phyloP scores from a whole-genome alignment of 2,113 vertebrate genomes.

The Oceanodroma tethys region DNA sequence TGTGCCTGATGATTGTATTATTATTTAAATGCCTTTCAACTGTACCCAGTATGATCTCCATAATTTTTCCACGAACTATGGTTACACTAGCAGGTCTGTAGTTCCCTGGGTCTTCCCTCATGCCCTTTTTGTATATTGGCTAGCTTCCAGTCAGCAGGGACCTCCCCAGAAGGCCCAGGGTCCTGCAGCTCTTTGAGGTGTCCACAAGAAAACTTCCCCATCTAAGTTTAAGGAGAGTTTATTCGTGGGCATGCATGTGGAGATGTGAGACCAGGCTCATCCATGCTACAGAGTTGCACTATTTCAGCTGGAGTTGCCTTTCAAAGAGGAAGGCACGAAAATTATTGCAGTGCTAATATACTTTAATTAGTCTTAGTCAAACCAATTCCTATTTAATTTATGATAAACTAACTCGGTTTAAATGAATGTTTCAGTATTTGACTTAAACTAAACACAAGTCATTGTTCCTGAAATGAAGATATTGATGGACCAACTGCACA shows the following conservation, averaged over 20 bases:
- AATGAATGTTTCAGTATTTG: neutral
- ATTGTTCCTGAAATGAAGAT: neutral
- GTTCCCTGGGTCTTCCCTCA: neutral
- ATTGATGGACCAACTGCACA: neutral
- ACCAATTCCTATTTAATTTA: neutral
- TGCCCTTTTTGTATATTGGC: neutral
- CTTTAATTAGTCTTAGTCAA: neutral
- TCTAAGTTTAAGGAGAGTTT: neutral
- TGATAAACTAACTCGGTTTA: neutral
- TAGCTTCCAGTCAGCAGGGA: neutral
- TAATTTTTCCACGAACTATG: neutral
- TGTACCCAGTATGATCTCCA: neutral
- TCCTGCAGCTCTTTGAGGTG: neutral
- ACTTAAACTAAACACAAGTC: neutral
- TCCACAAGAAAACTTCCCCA: neutral
- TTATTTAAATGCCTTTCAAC: neutral
- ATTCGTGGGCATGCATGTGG: neutral
- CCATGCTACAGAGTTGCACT: neutral
- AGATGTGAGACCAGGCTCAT: neutral
- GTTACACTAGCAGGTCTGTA: neutral
- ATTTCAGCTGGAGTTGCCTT: neutral
- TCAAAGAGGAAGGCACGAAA: neutral
- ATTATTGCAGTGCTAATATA: neutral
- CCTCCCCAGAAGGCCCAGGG: neutral
- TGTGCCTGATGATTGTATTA: neutral